These are phyloP conservation scores for Chelonoidis abingdonii DNA, from an alignment of 2,113 vertebrate genomes.

Conservation along the genomic window DNA sequence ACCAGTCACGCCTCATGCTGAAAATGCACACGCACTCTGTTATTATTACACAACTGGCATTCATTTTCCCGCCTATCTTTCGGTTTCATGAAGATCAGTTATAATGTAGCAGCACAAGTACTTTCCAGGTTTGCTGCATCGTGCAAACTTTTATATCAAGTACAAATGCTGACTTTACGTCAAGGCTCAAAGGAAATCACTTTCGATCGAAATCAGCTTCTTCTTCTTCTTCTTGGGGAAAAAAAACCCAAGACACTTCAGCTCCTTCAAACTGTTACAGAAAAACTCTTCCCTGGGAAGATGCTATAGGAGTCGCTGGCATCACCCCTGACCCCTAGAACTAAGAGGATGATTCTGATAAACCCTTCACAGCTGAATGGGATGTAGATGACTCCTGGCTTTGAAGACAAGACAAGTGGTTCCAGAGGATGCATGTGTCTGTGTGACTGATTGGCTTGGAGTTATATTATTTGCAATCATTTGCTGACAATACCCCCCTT, in stretches of 20 bases:
- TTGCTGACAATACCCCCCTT: neutral
- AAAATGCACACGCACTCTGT: neutral
- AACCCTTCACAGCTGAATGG: neutral
- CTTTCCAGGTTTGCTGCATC: neutral
- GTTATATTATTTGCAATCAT: neutral
- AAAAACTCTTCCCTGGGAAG: neutral
- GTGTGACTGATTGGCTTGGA: neutral
- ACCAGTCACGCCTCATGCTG: too few species aligned
- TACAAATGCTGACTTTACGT: neutral
- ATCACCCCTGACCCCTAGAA: neutral
- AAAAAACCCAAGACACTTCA: neutral
- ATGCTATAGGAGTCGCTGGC: neutral
- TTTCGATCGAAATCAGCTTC: neutral
- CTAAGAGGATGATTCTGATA: neutral
- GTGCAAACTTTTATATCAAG: neutral
- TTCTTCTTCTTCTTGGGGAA: neutral
- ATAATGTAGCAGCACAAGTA: neutral
- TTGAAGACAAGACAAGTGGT: neutral
- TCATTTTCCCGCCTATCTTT: neutral
- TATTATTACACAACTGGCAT: neutral
- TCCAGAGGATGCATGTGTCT: neutral
- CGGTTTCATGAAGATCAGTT: neutral
- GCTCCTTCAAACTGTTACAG: neutral
- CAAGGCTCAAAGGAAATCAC: neutral
- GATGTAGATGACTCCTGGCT: neutral